Base-by-base conservation (phyloP, 1,140 invertebrate genomes). In the Capitella teleta region DNA sequence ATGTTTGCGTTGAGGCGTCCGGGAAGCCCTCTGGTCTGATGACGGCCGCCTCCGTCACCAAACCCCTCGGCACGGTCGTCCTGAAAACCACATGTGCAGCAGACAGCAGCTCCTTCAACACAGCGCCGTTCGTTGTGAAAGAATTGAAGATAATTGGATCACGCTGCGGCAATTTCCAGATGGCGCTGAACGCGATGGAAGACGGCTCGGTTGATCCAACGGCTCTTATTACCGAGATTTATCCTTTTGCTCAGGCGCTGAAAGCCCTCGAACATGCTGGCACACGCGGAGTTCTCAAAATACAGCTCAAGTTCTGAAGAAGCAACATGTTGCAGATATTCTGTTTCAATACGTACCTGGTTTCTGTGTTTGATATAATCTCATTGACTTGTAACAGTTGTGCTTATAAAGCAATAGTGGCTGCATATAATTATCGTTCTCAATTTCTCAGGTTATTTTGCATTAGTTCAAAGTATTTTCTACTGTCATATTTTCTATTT, bases 151-250 rank as follows among this genome's bases (percentile, higher is more conserved):
- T 47, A 8, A n/a, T 47, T 14, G 45, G 45, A 24, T 47, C 45
- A 16, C 25, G 45, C 25, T 47, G 45, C 26, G 45, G 45, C 2
- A 47, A 47, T 32, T 47, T 47, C 19, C 28, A 28, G 45, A 47
- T 47, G 45, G 45, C 45, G 16, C 26, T 47, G 25, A 16, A 18
- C 6, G 26, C 45, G 18, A 16, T 47, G 5, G 28, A 47, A 19
- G 21, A 16, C 28, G 25, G 25, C 16, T 16, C 24, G 25, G 21
- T 47, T 18, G 16, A 21, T 19, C 16, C 25, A 10, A 5, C 19
- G 10, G 18, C 16, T 10, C 45, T 47, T 23, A 16, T 47, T n/a
- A 36, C 45, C 6, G 18, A 32, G n/a, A 2, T 16, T 21, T 47
- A 47, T 19, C 30, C 45, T 26, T 19, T 47, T n/a, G 14, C 25